Percentiles rank a stretch among this genome's conserved stretches.
Conservation (phyloP, 2,888 invertebrate species). For the Caenorhabditis sp. region DNA sequence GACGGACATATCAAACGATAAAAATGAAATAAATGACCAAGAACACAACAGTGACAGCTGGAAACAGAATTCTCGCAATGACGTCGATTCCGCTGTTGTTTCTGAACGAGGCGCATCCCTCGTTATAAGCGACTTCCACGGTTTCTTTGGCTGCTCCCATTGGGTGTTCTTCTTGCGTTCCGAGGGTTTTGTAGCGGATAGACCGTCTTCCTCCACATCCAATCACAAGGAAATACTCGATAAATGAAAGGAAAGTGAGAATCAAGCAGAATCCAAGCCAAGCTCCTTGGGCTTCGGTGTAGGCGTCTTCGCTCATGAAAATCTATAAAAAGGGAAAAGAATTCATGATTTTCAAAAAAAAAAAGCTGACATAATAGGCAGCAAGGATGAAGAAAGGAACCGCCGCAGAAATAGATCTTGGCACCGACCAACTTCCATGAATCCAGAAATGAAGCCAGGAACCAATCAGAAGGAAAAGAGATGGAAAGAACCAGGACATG, state of each 20-base stretch:
- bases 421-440: conserved; percentile 77
- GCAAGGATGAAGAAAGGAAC: conserved; percentile 76
- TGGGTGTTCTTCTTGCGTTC: conserved; percentile 60
- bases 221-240: conserved; percentile 78
- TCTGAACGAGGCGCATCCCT: conserved; percentile 64
- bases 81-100: conserved; percentile 73
- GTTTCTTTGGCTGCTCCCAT: conserved; percentile 63
- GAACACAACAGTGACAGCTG: conserved; percentile 72
- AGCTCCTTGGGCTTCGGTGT: conserved; percentile 44
- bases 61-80: conserved; percentile 75
- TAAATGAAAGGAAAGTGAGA: conserved; percentile 74
- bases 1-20: conserved; percentile 57
- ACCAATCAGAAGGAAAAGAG: conserved; percentile 66
- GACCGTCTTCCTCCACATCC: conserved; percentile 71
- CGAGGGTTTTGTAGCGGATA: conserved; percentile 59
- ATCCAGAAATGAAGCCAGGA: conserved; percentile 79
- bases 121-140: conserved; percentile 61
- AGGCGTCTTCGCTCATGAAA: conserved; percentile 51
- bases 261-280: conserved; percentile 74
- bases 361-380: conserved; percentile 81
- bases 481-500: conserved; percentile 71
- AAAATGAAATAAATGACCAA: conserved; percentile 73
- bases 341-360: not conserved
- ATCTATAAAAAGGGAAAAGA: conserved; percentile 51
- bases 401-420: conserved; percentile 74